A percentile compares a stretch with the other conserved stretches of the same genome.
Evolutionary conservation across 2,113 vertebrate genomes (phyloP).

Genomic region (Madoqua kirkii): DNA sequence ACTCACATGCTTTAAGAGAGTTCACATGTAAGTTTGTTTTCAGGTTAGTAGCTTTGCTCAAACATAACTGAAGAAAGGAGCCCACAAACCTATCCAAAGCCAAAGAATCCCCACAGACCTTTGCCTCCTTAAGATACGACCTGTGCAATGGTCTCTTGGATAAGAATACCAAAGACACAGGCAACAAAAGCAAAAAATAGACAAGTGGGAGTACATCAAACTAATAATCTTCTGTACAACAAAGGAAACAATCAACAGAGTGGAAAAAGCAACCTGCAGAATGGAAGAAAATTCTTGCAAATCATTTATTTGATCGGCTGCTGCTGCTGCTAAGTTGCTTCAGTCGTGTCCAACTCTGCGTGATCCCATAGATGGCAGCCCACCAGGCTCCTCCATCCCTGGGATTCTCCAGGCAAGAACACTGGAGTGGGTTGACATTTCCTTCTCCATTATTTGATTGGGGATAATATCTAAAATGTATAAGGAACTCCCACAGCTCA

Average conservation of each 20-base stretch:
- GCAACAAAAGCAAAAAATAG: not conserved
- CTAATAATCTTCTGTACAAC: not conserved
- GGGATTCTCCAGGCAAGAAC: too few species aligned
- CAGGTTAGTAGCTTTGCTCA: slow-evolving; percentile 47
- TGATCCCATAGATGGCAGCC: too few species aligned
- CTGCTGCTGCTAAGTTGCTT: too few species aligned
- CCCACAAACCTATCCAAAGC: slow-evolving; percentile 5
- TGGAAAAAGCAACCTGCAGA: not conserved
- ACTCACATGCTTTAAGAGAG: slow-evolving; percentile 32
- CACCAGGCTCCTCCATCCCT: too few species aligned
- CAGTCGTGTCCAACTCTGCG: too few species aligned
- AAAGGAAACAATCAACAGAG: not conserved
- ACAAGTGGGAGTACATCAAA: not conserved
- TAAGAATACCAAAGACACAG: not conserved
- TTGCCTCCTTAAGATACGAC: not conserved
- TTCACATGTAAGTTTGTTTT: slow-evolving; percentile 40
- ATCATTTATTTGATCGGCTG: not conserved
- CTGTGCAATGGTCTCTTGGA: not conserved
- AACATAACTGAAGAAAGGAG: not conserved
- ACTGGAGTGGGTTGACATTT: too few species aligned
- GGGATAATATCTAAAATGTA: not conserved
- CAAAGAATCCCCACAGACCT: not conserved
- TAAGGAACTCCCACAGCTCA: not conserved
- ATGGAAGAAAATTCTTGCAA: not conserved
- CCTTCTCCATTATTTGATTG: not conserved